A percentile compares a stretch with the other conserved stretches of the same genome.
Evolutionary conservation across 2,888 invertebrate species (phyloP).

Genomic region (Tetranychus truncatus): DNA sequence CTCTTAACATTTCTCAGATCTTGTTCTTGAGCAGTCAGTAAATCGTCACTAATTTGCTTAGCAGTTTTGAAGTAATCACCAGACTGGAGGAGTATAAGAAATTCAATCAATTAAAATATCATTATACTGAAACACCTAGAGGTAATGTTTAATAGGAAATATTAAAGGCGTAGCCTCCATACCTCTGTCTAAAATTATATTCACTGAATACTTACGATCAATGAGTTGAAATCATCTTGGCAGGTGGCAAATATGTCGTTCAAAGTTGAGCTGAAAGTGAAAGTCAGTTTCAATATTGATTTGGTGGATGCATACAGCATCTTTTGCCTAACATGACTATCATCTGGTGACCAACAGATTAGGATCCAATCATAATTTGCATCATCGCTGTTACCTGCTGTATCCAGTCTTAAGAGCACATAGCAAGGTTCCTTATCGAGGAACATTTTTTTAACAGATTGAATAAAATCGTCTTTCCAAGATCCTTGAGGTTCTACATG

Average conservation of each 20-base stretch:
- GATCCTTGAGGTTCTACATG: slow-evolving; percentile 17
- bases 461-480: slow-evolving; percentile 42
- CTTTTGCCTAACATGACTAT: slow-evolving; percentile 69
- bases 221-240: slow-evolving; percentile 28
- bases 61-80: not conserved
- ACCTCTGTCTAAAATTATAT: too few relatives aligned
- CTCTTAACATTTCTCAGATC: slow-evolving; percentile 34
- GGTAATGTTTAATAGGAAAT: too few relatives aligned
- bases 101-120: not conserved
- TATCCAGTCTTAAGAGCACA: slow-evolving; percentile 52
- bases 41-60: not conserved
- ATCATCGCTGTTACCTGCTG: slow-evolving; percentile 32
- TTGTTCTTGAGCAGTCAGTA: slow-evolving; percentile 31
- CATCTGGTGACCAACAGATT: slow-evolving; percentile 84
- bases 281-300: slow-evolving; percentile 86
- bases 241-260: slow-evolving; percentile 82
- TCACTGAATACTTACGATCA: too few relatives aligned
- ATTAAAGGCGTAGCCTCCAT: too few relatives aligned
- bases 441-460: slow-evolving; percentile 48
- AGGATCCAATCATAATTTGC: slow-evolving; percentile 38
- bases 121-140: not conserved
- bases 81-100: not conserved
- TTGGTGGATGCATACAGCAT: slow-evolving; percentile 96
- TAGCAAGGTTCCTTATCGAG: slow-evolving; percentile 72
- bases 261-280: slow-evolving; percentile 51